Evolutionary conservation across 2,797 vertebrate genomes (phyloP).

Genomic region (Tokudaia muenninki): DNA sequence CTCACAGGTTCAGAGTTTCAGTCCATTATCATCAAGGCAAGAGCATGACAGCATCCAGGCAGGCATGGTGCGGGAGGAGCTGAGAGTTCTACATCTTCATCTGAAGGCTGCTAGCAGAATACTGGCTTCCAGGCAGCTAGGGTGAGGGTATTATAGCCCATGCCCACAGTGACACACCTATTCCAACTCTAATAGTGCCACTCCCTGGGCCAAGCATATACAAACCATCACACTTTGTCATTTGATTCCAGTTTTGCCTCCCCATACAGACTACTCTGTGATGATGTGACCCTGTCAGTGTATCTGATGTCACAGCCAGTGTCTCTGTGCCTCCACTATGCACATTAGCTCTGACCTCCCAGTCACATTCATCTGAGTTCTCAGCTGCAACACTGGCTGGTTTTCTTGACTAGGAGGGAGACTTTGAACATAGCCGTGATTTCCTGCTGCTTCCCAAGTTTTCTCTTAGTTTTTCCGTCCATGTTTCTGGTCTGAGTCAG

Average conservation of each 20-base stretch:
- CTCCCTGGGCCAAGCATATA: too few species aligned
- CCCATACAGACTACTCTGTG: background rate
- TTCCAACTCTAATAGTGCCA: too few species aligned
- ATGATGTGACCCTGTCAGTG: background rate
- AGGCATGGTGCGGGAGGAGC: too few species aligned
- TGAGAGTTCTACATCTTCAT: too few species aligned
- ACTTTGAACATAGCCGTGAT: background rate
- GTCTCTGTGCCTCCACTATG: background rate
- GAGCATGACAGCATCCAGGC: too few species aligned
- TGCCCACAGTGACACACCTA: too few species aligned
- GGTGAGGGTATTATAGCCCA: too few species aligned
- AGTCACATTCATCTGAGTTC: background rate
- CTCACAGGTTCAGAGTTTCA: too few species aligned
- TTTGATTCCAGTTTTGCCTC: background rate
- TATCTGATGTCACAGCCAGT: background rate
- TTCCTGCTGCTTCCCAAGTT: background rate
- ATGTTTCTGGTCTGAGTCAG: background rate
- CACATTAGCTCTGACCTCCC: background rate
- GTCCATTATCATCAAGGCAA: too few species aligned
- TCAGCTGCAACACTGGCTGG: background rate
- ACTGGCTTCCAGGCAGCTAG: too few species aligned
- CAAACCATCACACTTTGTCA: too few species aligned
- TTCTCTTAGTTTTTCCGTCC: background rate
- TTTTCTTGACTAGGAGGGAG: background rate
- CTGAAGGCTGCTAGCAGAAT: too few species aligned